Base-by-base conservation (phyloP, 2,888 invertebrate species). In the Serrognathus titanus region DNA sequence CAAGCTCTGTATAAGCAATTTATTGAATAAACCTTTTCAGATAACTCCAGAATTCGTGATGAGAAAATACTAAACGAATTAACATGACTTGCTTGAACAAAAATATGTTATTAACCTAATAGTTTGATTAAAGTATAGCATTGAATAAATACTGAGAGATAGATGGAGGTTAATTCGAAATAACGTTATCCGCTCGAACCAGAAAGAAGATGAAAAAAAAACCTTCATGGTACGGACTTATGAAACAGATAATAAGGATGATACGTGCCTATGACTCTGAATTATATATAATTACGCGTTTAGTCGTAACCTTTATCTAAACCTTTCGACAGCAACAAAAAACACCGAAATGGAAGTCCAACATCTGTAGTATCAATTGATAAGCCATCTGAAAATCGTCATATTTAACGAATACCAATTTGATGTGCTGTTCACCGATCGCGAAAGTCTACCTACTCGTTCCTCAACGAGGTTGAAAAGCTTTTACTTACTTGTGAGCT, bases 281-380 rank as follows among this genome's bases (percentile, higher is more conserved):
- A 61, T 61, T 61, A 61, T 61, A 61, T 59, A 61, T 61, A 61
- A 61, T 61, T 61, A 61, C 47, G 57, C 59, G 55, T 59, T 61
- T 61, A 61, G 57, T 59, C 51, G 59, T 59, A 61, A 57, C 55
- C 55, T 61, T 61, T 61, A 61, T 57, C 61, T 57, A 50, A 46
- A 57, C 50, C 57, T 53, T 48, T 57, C 48, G 50, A 37, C 46
- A 53, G 48, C 47, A 48, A 38, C 52, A 35, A 36, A 43, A 52
- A 52, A 52, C 11, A 12, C 36, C 35, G 35, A 37, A 54, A 54
- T 49, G 41, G 12, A 43, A 54, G 40, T 54, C 48, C 40, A 13
- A 49, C 49, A 49, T 54, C 48, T 49, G 53, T 48, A 37, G 37
- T 53, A 49, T 43, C 48, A 54, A 48, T 54, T 54, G 54, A 54